phyloP scores from a whole-genome alignment of 2,888 invertebrate genomes.

The Thyatira batis region DNA sequence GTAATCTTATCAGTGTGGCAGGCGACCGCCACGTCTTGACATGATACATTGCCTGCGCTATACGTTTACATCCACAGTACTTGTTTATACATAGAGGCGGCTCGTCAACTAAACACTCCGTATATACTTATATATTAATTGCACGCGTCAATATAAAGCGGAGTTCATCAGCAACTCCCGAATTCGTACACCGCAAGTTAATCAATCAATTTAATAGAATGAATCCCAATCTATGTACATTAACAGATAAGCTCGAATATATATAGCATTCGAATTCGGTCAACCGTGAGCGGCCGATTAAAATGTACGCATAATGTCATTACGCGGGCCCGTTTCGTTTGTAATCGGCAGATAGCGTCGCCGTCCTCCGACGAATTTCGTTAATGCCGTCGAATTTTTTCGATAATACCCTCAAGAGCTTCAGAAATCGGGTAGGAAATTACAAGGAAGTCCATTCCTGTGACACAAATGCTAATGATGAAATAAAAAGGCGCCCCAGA shows the following conservation, averaged over 20 bases:
- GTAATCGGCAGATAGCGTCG: constrained; percentile 47
- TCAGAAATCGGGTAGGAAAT: constrained; percentile 49
- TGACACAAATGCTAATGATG: constrained; percentile 8
- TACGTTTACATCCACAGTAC: constrained; percentile 52
- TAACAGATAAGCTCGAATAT: constrained; percentile 43
- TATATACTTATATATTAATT: constrained; percentile 20
- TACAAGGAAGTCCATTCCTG: constrained; percentile 37
- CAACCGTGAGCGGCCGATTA: constrained; percentile 66
- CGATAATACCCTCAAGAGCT: constrained; percentile 51
- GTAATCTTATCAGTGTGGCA: constrained; percentile 78
- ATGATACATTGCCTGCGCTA: constrained; percentile 71
- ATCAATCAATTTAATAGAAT: constrained; percentile 55
- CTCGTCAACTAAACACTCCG: constrained; percentile 10
- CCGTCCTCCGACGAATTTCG: constrained; percentile 37
- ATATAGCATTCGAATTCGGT: constrained; percentile 53
- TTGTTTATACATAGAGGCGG: not conserved
- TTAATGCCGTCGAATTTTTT: constrained; percentile 23
- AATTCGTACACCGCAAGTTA: constrained; percentile 34
- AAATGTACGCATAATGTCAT: constrained; percentile 68
- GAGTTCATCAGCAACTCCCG: constrained; percentile 12
- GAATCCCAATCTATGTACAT: constrained; percentile 39
- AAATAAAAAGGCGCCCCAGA: constrained; percentile 12
- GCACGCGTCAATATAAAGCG: constrained; percentile 17
- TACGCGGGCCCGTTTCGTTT: constrained; percentile 52
- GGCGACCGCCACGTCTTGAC: constrained; percentile 68